Evolutionary conservation across 2,888 invertebrate genomes (phyloP).

Genomic region (Saturnia pavonia): DNA sequence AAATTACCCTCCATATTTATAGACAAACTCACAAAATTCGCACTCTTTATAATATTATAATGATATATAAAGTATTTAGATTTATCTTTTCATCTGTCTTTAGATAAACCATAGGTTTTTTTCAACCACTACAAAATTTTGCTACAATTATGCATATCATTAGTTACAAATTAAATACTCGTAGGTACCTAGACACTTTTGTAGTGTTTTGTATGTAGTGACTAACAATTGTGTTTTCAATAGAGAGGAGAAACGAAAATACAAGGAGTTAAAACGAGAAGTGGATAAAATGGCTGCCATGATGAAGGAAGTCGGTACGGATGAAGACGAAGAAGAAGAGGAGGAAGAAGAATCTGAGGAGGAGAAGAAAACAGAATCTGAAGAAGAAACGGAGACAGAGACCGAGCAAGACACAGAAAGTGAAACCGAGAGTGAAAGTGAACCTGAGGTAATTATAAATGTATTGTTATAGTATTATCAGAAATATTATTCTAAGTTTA

Average conservation of each 20-base stretch:
- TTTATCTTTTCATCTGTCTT: too few relatives aligned
- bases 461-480: not conserved
- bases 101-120: too few relatives aligned
- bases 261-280: conserved; percentile 91
- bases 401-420: conserved; percentile 86
- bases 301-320: conserved; percentile 90
- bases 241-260: conserved; percentile 90
- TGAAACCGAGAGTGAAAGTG: conserved; percentile 84
- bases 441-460: conserved; percentile 81
- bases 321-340: conserved; percentile 86
- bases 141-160: too few relatives aligned
- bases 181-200: too few relatives aligned
- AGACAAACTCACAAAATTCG: too few relatives aligned
- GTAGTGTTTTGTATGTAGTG: not conserved
- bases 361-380: conserved; percentile 78
- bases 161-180: too few relatives aligned
- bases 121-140: too few relatives aligned
- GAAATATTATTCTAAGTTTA: not conserved
- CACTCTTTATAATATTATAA: too few relatives aligned
- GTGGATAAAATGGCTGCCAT: conserved; percentile 95
- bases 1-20: too few relatives aligned
- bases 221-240: conserved; percentile 22
- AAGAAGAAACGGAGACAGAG: conserved; percentile 84
- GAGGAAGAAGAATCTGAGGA: conserved; percentile 83
- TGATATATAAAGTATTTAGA: too few relatives aligned